A percentile compares a stretch with the other conserved stretches of the same genome.
These are phyloP conservation scores for Peromyscus maniculatus DNA, from an alignment of 2,113 vertebrate genomes.

Conservation along the genomic window DNA sequence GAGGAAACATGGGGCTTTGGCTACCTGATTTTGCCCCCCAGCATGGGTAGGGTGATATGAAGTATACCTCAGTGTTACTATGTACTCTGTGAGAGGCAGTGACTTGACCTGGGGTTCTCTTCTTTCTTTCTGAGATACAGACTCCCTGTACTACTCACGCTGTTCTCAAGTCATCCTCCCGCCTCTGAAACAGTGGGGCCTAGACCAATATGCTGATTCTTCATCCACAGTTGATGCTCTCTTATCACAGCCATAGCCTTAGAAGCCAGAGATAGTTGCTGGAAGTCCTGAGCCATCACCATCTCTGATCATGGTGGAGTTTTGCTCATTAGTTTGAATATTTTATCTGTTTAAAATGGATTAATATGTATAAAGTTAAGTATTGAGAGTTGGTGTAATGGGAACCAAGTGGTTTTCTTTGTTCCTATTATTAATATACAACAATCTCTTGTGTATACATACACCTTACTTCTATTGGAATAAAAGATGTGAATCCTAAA, in stretches of 20 bases:
- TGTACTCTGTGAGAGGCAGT: not conserved
- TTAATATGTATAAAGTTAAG: not conserved
- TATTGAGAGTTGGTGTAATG: not conserved
- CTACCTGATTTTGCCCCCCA: not conserved
- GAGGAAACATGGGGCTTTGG: not conserved
- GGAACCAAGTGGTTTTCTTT: conserved; percentile 9
- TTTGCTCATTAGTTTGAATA: conserved; percentile 33
- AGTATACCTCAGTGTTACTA: not conserved
- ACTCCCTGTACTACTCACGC: not conserved
- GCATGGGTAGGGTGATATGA: not conserved
- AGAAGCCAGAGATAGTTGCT: not conserved
- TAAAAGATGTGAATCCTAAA: not conserved
- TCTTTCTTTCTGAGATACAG: not conserved
- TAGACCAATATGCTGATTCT: not conserved
- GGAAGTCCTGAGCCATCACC: not conserved
- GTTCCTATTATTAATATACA: conserved; percentile 18
- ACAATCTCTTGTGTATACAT: not conserved
- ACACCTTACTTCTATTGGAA: not conserved
- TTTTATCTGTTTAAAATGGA: not conserved
- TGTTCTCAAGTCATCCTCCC: not conserved
- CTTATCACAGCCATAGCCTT: not conserved
- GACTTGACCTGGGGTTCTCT: not conserved
- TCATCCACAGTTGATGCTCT: not conserved
- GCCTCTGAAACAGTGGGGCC: not conserved
- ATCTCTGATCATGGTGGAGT: not conserved